Evolutionary conservation across 2,113 vertebrate genomes (phyloP).

Genomic region (Antigone vipio): DNA sequence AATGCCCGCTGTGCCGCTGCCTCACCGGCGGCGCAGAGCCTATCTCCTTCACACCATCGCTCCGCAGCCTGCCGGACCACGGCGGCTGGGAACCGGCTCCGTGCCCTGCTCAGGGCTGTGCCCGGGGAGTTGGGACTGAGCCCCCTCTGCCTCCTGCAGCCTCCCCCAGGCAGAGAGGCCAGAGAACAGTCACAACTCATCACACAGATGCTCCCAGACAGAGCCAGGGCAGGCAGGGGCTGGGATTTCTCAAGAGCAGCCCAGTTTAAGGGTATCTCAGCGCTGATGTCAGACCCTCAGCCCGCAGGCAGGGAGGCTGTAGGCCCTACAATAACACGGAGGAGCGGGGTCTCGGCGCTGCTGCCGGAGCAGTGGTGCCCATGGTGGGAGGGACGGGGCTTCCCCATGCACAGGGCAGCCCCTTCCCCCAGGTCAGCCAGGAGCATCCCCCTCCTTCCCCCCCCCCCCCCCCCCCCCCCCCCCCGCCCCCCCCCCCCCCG

Average conservation of each 20-base stretch:
- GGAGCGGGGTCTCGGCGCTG: rapidly evolving
- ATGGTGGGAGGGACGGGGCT: rapidly evolving
- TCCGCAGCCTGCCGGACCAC: background rate
- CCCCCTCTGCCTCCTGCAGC: background rate
- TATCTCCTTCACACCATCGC: slow-evolving; percentile 57
- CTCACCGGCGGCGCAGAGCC: background rate
- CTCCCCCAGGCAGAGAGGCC: background rate
- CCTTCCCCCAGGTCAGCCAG: background rate
- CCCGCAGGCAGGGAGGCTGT: background rate
- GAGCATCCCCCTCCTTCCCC: background rate
- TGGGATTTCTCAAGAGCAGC: background rate
- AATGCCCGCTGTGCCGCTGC: background rate
- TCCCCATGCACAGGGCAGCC: rapidly evolving
- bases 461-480: background rate
- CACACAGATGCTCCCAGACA: background rate
- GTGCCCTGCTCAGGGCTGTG: background rate
- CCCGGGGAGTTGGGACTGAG: background rate
- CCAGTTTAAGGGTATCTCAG: no score
- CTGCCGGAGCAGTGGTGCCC: background rate
- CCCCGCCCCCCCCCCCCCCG: background rate
- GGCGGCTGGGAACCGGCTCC: background rate
- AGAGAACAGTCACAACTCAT: background rate
- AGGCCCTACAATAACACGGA: background rate
- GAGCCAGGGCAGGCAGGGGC: no score
- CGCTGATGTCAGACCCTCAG: rapidly evolving